phyloP scores from a whole-genome alignment of 1,140 invertebrate genomes.

The Pseudoatta argentina region DNA sequence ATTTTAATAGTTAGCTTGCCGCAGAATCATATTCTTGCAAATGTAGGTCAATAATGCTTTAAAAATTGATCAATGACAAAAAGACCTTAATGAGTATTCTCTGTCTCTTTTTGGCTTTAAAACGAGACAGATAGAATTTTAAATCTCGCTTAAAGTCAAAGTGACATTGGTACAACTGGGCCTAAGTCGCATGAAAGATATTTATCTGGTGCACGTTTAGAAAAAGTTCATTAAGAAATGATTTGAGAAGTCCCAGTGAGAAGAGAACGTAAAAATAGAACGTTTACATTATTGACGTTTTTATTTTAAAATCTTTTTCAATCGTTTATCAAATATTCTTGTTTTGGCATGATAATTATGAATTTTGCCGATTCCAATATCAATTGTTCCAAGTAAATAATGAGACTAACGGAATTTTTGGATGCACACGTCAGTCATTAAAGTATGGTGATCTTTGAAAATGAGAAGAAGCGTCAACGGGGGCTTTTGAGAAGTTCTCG shows the following conservation, averaged over 20 bases:
- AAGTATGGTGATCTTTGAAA: slow-evolving; percentile 63
- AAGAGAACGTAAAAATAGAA: neutral
- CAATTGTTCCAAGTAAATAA: neutral
- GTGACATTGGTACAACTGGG: no score
- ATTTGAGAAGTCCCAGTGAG: neutral
- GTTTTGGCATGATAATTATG: neutral
- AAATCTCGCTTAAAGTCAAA: no score
- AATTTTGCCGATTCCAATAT: neutral
- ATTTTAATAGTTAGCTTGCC: slow-evolving; percentile 14
- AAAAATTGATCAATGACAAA: neutral
- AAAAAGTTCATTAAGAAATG: neutral
- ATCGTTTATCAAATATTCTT: neutral
- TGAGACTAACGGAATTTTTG: slow-evolving; percentile 21
- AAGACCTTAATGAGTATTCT: neutral
- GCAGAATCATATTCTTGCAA: neutral
- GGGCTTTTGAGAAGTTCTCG: slow-evolving; percentile 77
- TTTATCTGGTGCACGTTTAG: neutral
- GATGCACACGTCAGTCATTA: slow-evolving; percentile 36
- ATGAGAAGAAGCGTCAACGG: slow-evolving; percentile 60
- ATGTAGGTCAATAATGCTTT: neutral
- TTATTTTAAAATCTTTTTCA: neutral
- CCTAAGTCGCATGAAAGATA: neutral
- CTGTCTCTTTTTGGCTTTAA: no score
- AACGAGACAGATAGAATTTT: no score
- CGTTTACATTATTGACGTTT: neutral